Evolutionary conservation across 2,113 vertebrate genomes (phyloP).

Genomic region (Cariama cristata): DNA sequence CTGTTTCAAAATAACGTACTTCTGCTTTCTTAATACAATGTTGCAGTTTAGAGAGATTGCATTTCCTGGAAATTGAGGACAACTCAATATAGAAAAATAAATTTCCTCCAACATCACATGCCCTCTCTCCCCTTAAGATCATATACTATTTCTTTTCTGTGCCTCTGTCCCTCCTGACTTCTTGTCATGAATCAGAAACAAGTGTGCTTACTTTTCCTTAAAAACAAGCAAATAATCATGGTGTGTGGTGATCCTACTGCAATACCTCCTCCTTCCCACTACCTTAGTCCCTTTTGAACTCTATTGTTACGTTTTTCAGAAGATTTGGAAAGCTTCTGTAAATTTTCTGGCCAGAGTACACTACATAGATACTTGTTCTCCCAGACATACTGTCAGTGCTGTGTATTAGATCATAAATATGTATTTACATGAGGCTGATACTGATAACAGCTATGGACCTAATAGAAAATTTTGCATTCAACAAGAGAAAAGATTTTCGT

Average conservation of each 20-base stretch:
- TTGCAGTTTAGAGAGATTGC: background rate
- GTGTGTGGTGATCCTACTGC: background rate
- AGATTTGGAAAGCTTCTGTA: constrained; percentile 7
- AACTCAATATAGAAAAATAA: background rate
- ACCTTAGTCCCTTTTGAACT: background rate
- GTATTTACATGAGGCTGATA: constrained; percentile 56
- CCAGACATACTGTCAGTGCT: background rate
- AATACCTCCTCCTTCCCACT: background rate
- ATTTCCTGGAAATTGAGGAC: background rate
- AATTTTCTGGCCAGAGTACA: constrained; percentile 8
- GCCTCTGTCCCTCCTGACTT: background rate
- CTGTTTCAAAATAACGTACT: background rate
- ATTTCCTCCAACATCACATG: background rate
- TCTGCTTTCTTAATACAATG: background rate
- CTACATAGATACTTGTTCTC: background rate
- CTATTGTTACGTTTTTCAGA: background rate
- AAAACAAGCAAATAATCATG: background rate
- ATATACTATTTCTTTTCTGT: background rate
- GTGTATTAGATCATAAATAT: constrained; percentile 71
- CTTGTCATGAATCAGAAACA: constrained; percentile 3
- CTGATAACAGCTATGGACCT: constrained; percentile 55
- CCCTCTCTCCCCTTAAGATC: background rate
- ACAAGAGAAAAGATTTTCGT: constrained; percentile 67
- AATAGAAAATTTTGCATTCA: constrained; percentile 72
- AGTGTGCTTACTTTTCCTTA: background rate